Evolutionary conservation across 64 coral and sea anemone species (phyloP), one percentile per base, ranked within the genome.

Genomic region (Montipora capricornis): DNA sequence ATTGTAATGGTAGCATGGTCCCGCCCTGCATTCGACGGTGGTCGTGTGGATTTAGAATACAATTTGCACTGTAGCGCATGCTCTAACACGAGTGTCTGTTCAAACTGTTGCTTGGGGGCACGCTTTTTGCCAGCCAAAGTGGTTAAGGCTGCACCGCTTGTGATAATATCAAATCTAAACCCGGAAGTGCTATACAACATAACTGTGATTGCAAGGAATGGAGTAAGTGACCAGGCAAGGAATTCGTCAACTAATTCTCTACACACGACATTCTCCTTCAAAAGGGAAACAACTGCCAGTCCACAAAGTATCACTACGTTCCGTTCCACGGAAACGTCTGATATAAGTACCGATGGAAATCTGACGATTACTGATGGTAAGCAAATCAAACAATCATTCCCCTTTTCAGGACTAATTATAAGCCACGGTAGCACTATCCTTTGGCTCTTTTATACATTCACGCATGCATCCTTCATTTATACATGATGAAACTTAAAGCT

Each of bases 1-100:
- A 49, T 96, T 84, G 81, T 69, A 44, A 70, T 96, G 49, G 87
- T 96, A 45, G 68, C 85, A 87, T 96, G 95, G 95, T 61, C 83
- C 66, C 95, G 52, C 44, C 95, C 95, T 75, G 20, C 47, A 60
- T 61, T 62, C 6, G 78, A 67, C 14, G 95, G 95, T 37, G 87
- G 95, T 44, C 91, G 91, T 19, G 46, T 12, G 66, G 95, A 96
- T 68, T 11, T 96, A 6, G 81, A 62, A 19, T 96, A 93, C 57
- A 76, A 93, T 51, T 4, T 96, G 37, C 88, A 26, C 20, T 93
- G 95, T 14, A 76, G 48, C 12, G 48, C 37, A 60, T 96, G 95
- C 58, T 10, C 82, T 5, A 68, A 66, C 71, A 20, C 0, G 9
- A 79, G 84, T 5, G 44, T 48, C 3, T 96, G 95, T 22, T 74